Evolutionary conservation across 1,140 invertebrate genomes (phyloP), one percentile per base, ranked within the genome.

Genomic region (Diplogasteroides magnus): DNA sequence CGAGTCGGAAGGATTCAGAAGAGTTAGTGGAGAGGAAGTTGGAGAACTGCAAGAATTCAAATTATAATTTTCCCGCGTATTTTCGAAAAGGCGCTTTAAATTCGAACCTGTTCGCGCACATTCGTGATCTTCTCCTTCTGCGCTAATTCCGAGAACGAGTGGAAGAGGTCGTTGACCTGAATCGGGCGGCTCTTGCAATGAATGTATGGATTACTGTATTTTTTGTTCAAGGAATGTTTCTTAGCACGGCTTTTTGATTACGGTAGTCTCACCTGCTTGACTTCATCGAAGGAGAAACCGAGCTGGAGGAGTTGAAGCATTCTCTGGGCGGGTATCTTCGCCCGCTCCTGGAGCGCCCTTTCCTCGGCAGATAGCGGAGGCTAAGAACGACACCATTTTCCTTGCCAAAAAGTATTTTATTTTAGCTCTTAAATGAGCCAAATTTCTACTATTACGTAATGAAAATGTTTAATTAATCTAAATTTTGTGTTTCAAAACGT

Each of bases 261-360:
- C 19, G 61, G 15, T 14, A 11, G 11, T 11, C 64, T 26, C 14
- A 72, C 29, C 65, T 67, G 64, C 29, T 68, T 72, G 1, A 72
- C 57, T 28, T 72, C 70, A 55, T 72, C 70, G 26, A 62, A 72
- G 56, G 32, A 57, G 31, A 72, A 72, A 26, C 70, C 70, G 23
- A 72, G 48, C 15, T 72, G 66, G 60, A 72, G 55, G 19, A 72
- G 56, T 48, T 72, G 64, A 19, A 72, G 48, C 27, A 62, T 55
- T 31, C 70, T 2, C 19, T 72, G 64, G 3, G 70, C 70, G 11
- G 70, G 70, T 23, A 72, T 37, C 58, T 61, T 72, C 26, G 31
- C 31, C 37, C 61, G 28, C 14, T 72, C 70, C 31, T 72, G 37
- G 6, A 48, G 37, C 19, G 6, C 37, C 37, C 19, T 48, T 6